phyloP scores from a whole-genome alignment of 2,797 vertebrate genomes.

The Scolopax rusticola region DNA sequence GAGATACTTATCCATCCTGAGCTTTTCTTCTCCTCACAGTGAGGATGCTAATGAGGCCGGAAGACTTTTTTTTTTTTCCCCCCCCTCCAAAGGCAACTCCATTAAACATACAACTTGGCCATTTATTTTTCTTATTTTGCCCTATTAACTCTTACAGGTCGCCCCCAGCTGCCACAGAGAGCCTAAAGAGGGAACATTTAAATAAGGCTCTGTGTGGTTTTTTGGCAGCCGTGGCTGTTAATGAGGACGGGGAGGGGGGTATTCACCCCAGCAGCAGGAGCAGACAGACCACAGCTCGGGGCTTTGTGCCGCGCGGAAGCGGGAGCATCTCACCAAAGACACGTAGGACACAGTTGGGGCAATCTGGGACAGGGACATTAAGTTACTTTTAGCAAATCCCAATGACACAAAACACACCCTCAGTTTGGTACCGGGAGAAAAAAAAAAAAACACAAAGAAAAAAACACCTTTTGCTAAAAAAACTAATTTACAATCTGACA shows the following conservation, averaged over 20 bases:
- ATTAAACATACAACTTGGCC: slow-evolving; percentile 1
- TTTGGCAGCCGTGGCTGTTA: not conserved
- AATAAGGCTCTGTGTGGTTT: not conserved
- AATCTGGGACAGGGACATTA: not conserved
- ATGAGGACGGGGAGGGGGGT: not conserved
- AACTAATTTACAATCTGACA: not conserved
- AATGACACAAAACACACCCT: not conserved
- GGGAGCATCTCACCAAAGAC: not conserved
- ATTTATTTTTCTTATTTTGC: slow-evolving; percentile 35
- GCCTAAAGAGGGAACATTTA: not conserved
- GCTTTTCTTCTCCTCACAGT: slow-evolving; percentile 27
- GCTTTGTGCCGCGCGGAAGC: not conserved
- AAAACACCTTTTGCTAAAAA: not conserved
- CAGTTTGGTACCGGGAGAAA: not conserved
- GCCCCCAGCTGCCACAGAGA: slow-evolving; percentile 28
- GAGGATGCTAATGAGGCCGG: slow-evolving; percentile 45
- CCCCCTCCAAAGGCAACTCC: not conserved
- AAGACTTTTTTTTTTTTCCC: not conserved
- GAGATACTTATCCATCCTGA: slow-evolving; percentile 23
- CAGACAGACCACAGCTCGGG: not conserved
- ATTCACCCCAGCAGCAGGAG: not conserved
- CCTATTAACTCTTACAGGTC: slow-evolving; percentile 23
- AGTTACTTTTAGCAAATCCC: not conserved
- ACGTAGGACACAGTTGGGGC: accelerated
- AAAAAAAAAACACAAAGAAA: not conserved